Conservation (phyloP, 2,888 invertebrate species). For the Leptinotarsa haldemani region DNA sequence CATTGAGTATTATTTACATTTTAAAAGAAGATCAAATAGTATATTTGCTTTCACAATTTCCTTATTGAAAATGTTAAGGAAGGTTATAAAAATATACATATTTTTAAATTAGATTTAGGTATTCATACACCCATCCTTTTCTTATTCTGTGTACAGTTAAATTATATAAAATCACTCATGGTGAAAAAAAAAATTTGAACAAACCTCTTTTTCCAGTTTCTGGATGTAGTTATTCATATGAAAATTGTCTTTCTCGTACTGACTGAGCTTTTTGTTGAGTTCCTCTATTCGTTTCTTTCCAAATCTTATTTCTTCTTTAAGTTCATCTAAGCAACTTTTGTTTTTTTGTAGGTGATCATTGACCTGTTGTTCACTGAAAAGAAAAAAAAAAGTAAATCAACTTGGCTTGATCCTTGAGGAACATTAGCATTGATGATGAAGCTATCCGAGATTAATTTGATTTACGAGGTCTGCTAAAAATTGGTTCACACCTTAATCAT, state of each 20-base stretch:
- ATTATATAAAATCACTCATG: neutral
- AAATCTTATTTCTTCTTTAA: constrained; percentile 48
- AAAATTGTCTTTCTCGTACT: constrained; percentile 51
- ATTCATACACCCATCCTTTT: too few species aligned
- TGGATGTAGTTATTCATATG: constrained; percentile 40
- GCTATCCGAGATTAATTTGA: too few species aligned
- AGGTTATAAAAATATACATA: too few species aligned
- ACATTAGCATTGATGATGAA: too few species aligned
- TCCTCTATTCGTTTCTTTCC: constrained; percentile 50
- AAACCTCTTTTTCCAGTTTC: constrained; percentile 50
- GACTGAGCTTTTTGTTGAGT: constrained; percentile 48
- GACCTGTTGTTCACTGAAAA: constrained; percentile 52
- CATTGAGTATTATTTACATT: too few species aligned
- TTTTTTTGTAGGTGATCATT: constrained; percentile 51
- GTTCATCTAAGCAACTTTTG: constrained; percentile 49
- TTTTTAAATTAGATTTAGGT: too few species aligned
- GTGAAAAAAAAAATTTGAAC: neutral
- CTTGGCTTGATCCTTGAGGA: too few species aligned
- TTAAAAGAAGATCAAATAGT: too few species aligned
- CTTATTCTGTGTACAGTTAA: neutral
- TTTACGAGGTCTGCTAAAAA: neutral
- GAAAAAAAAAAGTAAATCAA: neutral
- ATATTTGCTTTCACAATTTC: too few species aligned
- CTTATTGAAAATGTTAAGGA: too few species aligned
- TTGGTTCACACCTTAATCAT: neutral